Base-by-base conservation (phyloP, 2,113 vertebrate genomes). In the Hyaena hyaena region DNA sequence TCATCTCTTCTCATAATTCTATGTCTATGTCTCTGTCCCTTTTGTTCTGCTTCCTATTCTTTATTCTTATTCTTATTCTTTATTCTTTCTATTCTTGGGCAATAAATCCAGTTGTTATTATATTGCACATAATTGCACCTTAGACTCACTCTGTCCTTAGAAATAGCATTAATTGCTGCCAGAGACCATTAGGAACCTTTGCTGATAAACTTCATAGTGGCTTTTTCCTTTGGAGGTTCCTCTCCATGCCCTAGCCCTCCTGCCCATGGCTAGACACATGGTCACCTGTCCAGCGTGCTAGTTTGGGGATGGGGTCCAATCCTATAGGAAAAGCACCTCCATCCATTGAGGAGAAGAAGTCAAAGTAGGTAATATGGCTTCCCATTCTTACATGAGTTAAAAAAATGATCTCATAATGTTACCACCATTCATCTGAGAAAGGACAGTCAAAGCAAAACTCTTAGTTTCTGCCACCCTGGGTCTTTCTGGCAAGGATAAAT, bases 401-500 rank as follows among this genome's bases (percentile, higher is more conserved):
- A 58, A 58, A 88, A 50, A 65, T 24, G 43, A 19, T n/a, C 31
- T 0, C 1, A 63, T 12, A 5, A 0, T 10, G 50, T 19, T 19
- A 43, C 50, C 26, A 55, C 48, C 90, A 85, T 91, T 82, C 66
- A 53, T 23, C 55, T 39, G 24, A 66, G 39, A 63, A 89, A 91
- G 43, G 53, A 26, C 39, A 33, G 39, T 50, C 14, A 61, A 90
- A 58, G 19, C 45, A 63, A 35, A 84, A 85, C 74, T 84, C n/a
- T 84, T n/a, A 19, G 35, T 88, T 94, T 88, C 28, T 24, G 7
- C 24, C 58, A 43, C 43, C 31, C 55, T 55, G 65, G 10, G 19
- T 89, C 53, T 95, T 74, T 45, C 87, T 76, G 55, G 23, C 58
- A 74, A 90, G 76, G 80, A 89, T 55, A 63, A 93, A 88, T 15